Conservation (phyloP, 2,888 invertebrate species). For the Sisyra nigra region DNA sequence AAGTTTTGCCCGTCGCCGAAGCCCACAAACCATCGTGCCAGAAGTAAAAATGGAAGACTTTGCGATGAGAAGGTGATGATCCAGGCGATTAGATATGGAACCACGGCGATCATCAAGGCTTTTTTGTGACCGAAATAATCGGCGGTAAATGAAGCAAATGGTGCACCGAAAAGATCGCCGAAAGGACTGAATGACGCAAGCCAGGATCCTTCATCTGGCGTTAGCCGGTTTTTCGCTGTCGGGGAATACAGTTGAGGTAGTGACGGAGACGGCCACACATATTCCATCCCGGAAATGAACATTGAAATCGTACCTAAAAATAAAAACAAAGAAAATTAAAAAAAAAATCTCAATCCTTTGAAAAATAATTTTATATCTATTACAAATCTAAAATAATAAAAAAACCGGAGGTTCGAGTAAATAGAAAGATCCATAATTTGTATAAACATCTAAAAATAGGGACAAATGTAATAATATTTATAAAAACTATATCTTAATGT, state of each 20-base stretch:
- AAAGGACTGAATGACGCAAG: conserved; percentile 7
- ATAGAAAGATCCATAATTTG: too few relatives aligned
- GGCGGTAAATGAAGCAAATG: conserved; percentile 6
- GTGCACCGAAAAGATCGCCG: conserved; percentile 7
- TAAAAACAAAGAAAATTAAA: not conserved
- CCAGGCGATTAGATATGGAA: conserved; percentile 7
- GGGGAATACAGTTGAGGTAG: conserved; percentile 4
- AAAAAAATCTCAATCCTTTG: not conserved
- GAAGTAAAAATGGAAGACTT: not conserved
- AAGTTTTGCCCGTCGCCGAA: conserved; percentile 30
- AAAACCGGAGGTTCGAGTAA: too few relatives aligned
- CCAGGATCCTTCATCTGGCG: conserved; percentile 7
- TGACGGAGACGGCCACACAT: conserved; percentile 8
- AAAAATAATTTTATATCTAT: not conserved
- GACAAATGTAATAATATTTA: too few relatives aligned
- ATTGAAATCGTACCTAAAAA: conserved; percentile 7
- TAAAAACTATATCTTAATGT: too few relatives aligned
- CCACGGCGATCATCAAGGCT: conserved; percentile 1
- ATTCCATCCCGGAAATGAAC: conserved; percentile 6
- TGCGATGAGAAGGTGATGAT: conserved; percentile 4
- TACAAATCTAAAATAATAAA: not conserved
- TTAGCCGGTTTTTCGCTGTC: conserved; percentile 5
- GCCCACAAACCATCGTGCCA: conserved; percentile 32
- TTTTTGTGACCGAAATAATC: conserved; percentile 5
- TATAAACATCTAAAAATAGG: too few relatives aligned